Base-by-base conservation (phyloP, 2,888 invertebrate genomes). In the Phlogophora meticulosa region DNA sequence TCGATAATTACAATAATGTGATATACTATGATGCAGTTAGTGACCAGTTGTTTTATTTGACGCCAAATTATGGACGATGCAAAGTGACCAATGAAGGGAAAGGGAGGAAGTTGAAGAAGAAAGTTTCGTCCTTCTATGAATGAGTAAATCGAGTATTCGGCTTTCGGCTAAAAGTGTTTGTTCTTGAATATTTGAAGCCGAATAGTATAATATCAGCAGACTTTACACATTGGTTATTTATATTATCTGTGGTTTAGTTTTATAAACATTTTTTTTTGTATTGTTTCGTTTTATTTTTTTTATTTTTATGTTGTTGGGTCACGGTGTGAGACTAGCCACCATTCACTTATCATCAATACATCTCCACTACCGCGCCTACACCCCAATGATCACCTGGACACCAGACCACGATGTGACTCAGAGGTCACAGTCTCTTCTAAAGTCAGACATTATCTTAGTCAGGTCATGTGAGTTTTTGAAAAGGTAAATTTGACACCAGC, bases 1-100 rank as follows among this genome's bases (percentile, higher is more conserved):
- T 93, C 60, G 93, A 93, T 60, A 88, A 85, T 28, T 87, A 87
- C 40, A 92, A 93, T 42, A 91, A 93, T 58, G 77, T 93, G 0
- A 87, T 93, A 40, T 93, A 91, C 58, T 87, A 89, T 36, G 93
- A 93, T 71, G 84, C 80, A 7, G 80, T 81, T 3, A 87, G 82
- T 24, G 87, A 86, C 49, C 90, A 86, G 43, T 61, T 93, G 55
- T 92, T 88, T 70, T 90, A 89, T 76, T 81, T 93, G 57, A 85
- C 86, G 36, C 93, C 93, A 0, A 92, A 89, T 57, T 89, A 88
- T 20, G 89, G 83, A 42, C 80, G 80, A 32, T 93, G 93, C 81
- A 82, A 71, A 65, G 88, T 93, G 10, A 81, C 80, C 11, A 84
- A 83, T 17, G 84, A 77, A 72, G 81, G 83, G 3, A 68, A 65